A percentile compares a stretch with the other conserved stretches of the same genome.
phyloP scores from a whole-genome alignment of 2,888 invertebrate species.

The Eupithecia subfuscata region DNA sequence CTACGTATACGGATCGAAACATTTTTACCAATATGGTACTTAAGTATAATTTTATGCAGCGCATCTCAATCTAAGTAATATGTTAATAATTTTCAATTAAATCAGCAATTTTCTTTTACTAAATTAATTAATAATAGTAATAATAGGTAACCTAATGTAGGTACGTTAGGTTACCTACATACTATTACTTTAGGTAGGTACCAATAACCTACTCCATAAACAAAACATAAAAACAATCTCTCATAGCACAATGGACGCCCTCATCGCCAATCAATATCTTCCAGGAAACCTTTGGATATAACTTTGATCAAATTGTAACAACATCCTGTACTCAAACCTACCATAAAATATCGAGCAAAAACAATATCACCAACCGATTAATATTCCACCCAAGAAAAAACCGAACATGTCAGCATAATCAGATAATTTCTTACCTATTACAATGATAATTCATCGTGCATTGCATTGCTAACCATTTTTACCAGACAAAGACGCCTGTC shows the following conservation, averaged over 20 bases:
- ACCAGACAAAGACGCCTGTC: conserved; percentile 37
- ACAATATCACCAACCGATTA: not conserved
- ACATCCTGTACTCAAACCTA: not conserved
- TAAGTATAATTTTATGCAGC: too few species aligned
- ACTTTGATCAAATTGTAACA: not conserved
- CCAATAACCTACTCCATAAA: too few species aligned
- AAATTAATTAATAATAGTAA: too few species aligned
- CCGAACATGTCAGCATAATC: conserved; percentile 22
- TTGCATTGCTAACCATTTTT: conserved; percentile 35
- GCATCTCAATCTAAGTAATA: too few species aligned
- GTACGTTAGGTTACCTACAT: too few species aligned
- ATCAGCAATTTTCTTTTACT: too few species aligned
- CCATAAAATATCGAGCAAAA: not conserved
- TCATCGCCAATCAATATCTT: not conserved
- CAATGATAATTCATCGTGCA: conserved; percentile 22
- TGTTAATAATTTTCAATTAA: too few species aligned
- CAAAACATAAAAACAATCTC: not conserved
- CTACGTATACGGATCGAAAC: too few species aligned
- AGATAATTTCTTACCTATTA: conserved; percentile 30
- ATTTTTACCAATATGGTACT: too few species aligned
- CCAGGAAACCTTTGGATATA: not conserved
- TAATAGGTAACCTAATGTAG: too few species aligned
- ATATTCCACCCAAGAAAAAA: not conserved
- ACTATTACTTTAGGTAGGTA: too few species aligned
- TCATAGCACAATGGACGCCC: not conserved